A percentile compares a stretch with the other conserved stretches of the same genome.
phyloP scores from a whole-genome alignment of 2,113 vertebrate genomes.

The Sus scrofa region DNA sequence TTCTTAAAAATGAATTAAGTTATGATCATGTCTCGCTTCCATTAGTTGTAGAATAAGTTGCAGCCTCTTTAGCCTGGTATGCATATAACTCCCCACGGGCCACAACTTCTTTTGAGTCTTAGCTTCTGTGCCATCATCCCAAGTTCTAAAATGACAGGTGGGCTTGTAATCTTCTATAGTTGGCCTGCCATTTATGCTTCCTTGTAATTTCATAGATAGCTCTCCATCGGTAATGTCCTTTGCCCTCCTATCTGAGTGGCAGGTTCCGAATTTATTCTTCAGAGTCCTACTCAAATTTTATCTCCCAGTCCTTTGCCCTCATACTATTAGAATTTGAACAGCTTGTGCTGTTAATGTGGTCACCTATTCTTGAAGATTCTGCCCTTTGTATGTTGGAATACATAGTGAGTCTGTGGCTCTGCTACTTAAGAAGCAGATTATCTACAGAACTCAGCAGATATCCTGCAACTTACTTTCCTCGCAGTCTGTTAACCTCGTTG shows the following conservation, averaged over 20 bases:
- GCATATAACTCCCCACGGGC: not conserved
- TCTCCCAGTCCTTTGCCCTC: not conserved
- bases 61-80: not conserved
- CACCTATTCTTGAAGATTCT: slow-evolving; percentile 13
- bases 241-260: slow-evolving; percentile 13
- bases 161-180: not conserved
- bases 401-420: not conserved
- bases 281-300: slow-evolving; percentile 36
- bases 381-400: not conserved
- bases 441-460: not conserved
- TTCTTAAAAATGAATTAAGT: not conserved
- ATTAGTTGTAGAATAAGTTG: not conserved
- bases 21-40: not conserved
- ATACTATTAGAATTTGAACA: slow-evolving; percentile 41
- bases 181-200: not conserved
- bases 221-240: not conserved
- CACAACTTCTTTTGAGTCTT: slow-evolving; percentile 2
- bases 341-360: not conserved
- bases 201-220: not conserved
- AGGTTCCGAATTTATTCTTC: slow-evolving; percentile 52
- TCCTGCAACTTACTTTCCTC: not conserved
- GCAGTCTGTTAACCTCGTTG: not conserved
- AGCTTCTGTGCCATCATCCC: not conserved
- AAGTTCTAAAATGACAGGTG: slow-evolving; percentile 7
- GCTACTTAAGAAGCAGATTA: slow-evolving; percentile 1